These are phyloP conservation scores for Oligia latruncula DNA, from an alignment of 2,888 invertebrate genomes.

Conservation along the genomic window DNA sequence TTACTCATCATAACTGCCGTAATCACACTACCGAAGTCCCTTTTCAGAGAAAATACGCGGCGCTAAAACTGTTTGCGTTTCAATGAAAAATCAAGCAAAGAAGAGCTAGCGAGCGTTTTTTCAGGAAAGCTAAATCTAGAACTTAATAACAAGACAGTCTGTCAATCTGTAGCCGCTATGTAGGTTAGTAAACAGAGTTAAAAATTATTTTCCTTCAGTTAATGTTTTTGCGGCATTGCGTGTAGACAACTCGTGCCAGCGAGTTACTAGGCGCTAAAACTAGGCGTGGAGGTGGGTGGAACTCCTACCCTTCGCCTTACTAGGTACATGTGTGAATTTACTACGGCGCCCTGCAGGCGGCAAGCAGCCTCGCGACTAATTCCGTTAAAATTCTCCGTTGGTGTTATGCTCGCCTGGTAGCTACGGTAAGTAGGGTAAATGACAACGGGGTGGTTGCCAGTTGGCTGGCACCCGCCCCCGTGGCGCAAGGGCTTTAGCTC, in stretches of 20 bases:
- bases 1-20: neutral
- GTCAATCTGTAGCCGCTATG: conserved; percentile 43
- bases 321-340: conserved; percentile 86
- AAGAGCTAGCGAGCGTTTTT: conserved; percentile 28
- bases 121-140: conserved; percentile 2
- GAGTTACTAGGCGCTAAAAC: conserved; percentile 85
- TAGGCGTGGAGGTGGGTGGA: conserved; percentile 84
- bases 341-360: conserved; percentile 89
- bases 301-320: conserved; percentile 71
- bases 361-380: conserved; percentile 84
- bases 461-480: conserved; percentile 73
- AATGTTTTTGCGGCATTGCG: conserved; percentile 85
- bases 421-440: conserved; percentile 86
- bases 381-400: conserved; percentile 89
- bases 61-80: conserved; percentile 12
- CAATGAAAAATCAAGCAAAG: conserved; percentile 32
- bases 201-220: conserved; percentile 71
- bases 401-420: conserved; percentile 87
- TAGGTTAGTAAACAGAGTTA: conserved; percentile 70
- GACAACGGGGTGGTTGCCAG: conserved; percentile 81
- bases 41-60: conserved; percentile 7
- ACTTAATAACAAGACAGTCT: conserved; percentile 34
- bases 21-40: neutral
- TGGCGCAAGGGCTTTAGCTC: conserved; percentile 72
- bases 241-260: conserved; percentile 82